phyloP scores from a whole-genome alignment of 2,888 invertebrate genomes.

The Macrophya annulata region DNA sequence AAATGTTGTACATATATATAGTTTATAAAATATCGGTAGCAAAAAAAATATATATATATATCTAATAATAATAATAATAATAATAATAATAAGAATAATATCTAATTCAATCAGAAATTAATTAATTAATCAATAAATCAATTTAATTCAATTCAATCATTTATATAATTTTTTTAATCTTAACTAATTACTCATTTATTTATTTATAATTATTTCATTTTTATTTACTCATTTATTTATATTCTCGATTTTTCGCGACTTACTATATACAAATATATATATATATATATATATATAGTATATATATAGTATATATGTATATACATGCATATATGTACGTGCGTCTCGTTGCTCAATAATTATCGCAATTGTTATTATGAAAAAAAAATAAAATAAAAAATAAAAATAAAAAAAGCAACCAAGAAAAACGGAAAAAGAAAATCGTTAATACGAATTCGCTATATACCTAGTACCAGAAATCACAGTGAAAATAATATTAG shows the following conservation, averaged over 20 bases:
- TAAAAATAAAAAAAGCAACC: neutral
- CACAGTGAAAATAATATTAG: neutral
- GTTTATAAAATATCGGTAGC: too few species aligned
- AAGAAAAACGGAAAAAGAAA: neutral
- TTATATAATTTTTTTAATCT: too few species aligned
- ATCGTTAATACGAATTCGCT: neutral
- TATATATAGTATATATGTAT: too few species aligned
- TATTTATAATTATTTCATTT: neutral
- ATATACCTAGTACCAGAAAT: too few species aligned
- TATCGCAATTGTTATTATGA: neutral
- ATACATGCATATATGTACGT: too few species aligned
- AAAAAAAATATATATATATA: neutral
- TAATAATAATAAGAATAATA: slow-evolving; percentile 28
- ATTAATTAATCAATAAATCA: neutral
- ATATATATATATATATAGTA: too few species aligned
- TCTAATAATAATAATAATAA: neutral
- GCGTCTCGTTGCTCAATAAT: neutral
- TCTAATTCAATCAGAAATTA: slow-evolving; percentile 6
- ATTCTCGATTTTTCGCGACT: too few species aligned
- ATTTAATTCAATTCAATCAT: too few species aligned
- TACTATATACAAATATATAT: too few species aligned
- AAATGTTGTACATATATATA: neutral
- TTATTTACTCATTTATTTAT: neutral
- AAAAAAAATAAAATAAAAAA: neutral
- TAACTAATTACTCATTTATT: slow-evolving; percentile 28